phyloP scores from a whole-genome alignment of 92 coral and sea anemone species.

The Hydrozoanthus gracilis region DNA sequence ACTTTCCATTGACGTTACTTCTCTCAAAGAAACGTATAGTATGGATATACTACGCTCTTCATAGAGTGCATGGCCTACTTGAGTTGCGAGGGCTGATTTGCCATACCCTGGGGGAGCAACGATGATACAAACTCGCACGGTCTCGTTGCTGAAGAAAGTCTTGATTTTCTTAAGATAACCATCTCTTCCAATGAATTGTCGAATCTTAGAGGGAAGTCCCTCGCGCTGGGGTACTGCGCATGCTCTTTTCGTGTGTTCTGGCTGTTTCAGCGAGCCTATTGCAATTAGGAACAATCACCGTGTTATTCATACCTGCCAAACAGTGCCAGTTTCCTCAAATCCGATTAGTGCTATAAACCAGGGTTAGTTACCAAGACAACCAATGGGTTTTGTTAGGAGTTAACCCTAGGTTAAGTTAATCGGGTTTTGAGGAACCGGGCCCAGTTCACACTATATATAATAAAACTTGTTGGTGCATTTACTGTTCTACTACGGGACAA shows the following conservation, averaged over 20 bases:
- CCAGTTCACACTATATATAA: no score
- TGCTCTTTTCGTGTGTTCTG: not conserved
- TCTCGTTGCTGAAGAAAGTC: not conserved
- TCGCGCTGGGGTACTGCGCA: not conserved
- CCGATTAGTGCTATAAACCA: no score
- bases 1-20: conserved; percentile 11
- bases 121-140: conserved; percentile 29
- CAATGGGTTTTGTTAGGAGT: no score
- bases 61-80: conserved; percentile 60
- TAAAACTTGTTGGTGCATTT: no score
- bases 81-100: conserved; percentile 61
- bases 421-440: no score
- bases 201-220: conserved; percentile 48
- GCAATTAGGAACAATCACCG: no score
- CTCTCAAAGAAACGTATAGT: conserved; percentile 55
- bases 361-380: no score
- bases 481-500: no score
- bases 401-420: no score
- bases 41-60: conserved; percentile 40
- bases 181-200: conserved; percentile 68
- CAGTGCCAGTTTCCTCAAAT: no score
- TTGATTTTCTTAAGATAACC: conserved; percentile 34
- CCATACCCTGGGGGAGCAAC: conserved; percentile 81
- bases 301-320: no score
- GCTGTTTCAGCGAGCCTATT: not conserved